A percentile compares a stretch with the other conserved stretches of the same genome.
Conservation (phyloP, 2,113 vertebrate genomes). For the Tenebrosternarchus preto region DNA sequence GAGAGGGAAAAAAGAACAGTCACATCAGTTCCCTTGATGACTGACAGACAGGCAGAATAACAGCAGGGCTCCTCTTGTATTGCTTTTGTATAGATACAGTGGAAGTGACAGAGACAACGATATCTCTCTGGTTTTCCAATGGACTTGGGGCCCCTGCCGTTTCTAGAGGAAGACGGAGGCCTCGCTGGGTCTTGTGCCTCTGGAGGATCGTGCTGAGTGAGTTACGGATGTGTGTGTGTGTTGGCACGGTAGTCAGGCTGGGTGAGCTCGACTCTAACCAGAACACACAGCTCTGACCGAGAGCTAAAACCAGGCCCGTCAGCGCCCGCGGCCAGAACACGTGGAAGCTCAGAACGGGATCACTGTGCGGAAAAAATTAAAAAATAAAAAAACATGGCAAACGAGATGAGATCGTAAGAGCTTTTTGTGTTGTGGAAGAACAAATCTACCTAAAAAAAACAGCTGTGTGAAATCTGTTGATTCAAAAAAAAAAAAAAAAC, state of each 20-base stretch:
- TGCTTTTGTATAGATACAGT: neutral
- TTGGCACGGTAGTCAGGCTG: slow-evolving; percentile 58
- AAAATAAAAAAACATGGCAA: no score
- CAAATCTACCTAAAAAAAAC: neutral
- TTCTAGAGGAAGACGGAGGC: slow-evolving; percentile 38
- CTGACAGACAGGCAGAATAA: slow-evolving; percentile 13
- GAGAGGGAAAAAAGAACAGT: neutral
- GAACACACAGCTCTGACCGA: slow-evolving; percentile 58
- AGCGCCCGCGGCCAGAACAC: slow-evolving; percentile 49
- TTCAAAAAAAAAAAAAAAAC: neutral
- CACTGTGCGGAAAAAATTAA: slow-evolving; percentile 48
- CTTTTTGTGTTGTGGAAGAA: neutral
- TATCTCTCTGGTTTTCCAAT: neutral
- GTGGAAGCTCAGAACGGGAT: slow-evolving; percentile 45
- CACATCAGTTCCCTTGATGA: neutral
- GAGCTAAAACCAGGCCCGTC: slow-evolving; percentile 61
- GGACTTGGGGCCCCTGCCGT: neutral
- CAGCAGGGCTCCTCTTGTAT: neutral
- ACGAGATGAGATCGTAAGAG: slow-evolving; percentile 36
- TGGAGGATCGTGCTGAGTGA: slow-evolving; percentile 50
- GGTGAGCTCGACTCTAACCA: slow-evolving; percentile 57
- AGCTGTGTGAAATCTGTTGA: no score
- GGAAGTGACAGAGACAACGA: neutral
- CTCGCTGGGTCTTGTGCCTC: slow-evolving; percentile 16
- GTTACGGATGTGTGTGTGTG: slow-evolving; percentile 63